phyloP scores from a whole-genome alignment of 2,888 invertebrate species.

The Cataglyphis albicans region DNA sequence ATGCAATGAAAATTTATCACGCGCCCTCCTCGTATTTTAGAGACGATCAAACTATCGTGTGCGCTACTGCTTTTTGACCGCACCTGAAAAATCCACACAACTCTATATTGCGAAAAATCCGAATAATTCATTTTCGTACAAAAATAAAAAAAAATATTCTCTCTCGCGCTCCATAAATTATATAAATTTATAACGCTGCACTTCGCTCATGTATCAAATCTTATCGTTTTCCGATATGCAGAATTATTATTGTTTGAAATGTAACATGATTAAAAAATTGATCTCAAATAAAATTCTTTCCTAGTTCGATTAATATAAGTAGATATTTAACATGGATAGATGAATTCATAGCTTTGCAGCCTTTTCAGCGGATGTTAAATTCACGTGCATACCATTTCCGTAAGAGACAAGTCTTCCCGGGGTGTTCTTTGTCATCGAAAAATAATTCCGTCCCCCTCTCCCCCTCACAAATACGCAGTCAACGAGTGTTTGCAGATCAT shows the following conservation, averaged over 20 bases:
- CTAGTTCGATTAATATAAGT: constrained; percentile 1
- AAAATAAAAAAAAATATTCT: constrained; percentile 21
- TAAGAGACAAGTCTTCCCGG: background rate
- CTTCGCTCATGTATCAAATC: background rate
- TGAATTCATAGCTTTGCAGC: constrained; percentile 1
- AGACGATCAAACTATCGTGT: constrained; percentile 21
- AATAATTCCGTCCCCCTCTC: constrained; percentile 22
- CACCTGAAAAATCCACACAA: constrained; percentile 15
- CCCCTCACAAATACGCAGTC: constrained; percentile 37
- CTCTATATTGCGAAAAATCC: constrained; percentile 5
- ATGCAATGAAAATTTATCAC: constrained; percentile 40
- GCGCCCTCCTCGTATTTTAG: background rate
- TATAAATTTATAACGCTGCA: background rate
- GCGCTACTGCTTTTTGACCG: background rate
- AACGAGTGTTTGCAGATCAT: constrained; percentile 54
- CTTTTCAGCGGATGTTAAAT: constrained; percentile 4
- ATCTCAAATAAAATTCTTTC: background rate
- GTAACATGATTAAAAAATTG: background rate
- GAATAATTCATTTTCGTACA: background rate
- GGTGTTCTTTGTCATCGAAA: constrained; percentile 32
- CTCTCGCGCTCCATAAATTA: background rate
- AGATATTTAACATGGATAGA: constrained; percentile 3
- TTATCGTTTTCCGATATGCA: background rate
- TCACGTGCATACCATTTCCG: background rate
- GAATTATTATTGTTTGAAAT: constrained; percentile 6